Base-by-base conservation (phyloP, 2,113 vertebrate species). In the Pygoscelis antarcticus region DNA sequence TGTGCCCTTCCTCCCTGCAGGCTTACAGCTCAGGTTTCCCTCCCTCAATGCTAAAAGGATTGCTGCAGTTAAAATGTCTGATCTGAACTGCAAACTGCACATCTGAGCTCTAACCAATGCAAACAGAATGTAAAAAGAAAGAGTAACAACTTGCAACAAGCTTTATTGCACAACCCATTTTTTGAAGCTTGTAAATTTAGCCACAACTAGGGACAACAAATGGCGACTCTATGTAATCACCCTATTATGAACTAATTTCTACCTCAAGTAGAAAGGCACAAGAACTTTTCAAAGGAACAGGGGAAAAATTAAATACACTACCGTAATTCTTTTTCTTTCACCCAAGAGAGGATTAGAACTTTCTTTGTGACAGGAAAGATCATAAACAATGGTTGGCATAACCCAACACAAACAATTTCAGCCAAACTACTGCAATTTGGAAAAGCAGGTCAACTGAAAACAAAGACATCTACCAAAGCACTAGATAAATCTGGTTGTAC, bases 381-480 rank as follows among this genome's bases (percentile, higher is more conserved):
- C 46, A 82, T 42, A 60, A 91, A 87, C 60, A 89, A 78, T 16
- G 52, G 66, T 3, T 87, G 77, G n/a, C 52, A 79, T 30, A 89
- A 95, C 6, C 29, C 52, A 81, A 66, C 29, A 77, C 22, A 83
- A 86, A 77, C n/a, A 71, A 52, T 30, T 78, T 71, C 23, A 61
- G 75, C 23, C 10, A 7, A 91, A 90, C 38, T 60, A 51, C 1
- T 66, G 44, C 55, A 52, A 60, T 62, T 14, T 68, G 44, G 40
- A 90, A 90, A 92, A 82, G 70, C 44, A 76, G 27, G 52, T 89
- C 85, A 89, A 38, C 42, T 74, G 86, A 94, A 96, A 87, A 80
- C 52, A 85, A 58, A 91, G 57, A 34, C 44, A 83, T 40, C 57
- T 69, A 57, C 44, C 47, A 83, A 86, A 88, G 40, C 34, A 76